A percentile compares a stretch with the other conserved stretches of the same genome.
Evolutionary conservation across 2,888 invertebrate genomes (phyloP).

Genomic region (Megastigmus dorsalis): DNA sequence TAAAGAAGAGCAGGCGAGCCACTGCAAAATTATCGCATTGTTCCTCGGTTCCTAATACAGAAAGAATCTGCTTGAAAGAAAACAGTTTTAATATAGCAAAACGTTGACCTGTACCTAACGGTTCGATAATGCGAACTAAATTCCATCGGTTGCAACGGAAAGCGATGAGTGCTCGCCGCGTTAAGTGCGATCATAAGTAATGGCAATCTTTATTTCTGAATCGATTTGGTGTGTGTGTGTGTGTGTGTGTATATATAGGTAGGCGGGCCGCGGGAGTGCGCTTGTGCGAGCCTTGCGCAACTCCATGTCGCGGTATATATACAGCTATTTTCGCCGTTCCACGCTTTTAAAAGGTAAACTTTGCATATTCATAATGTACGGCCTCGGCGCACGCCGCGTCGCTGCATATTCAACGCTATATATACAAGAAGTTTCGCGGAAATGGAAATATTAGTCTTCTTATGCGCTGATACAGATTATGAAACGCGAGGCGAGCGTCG

Average conservation of each 20-base stretch:
- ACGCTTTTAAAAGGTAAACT: constrained; percentile 14
- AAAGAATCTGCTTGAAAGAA: no score
- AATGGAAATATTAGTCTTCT: constrained; percentile 41
- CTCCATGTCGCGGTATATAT: neutral
- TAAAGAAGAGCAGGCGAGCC: no score
- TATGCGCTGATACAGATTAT: constrained; percentile 15
- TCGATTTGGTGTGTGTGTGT: neutral
- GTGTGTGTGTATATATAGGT: neutral
- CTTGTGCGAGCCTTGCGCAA: neutral
- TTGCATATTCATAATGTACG: constrained; percentile 23
- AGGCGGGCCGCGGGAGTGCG: neutral
- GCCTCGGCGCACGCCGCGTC: no score
- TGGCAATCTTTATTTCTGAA: neutral
- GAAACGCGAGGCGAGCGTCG: neutral
- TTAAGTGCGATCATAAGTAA: neutral
- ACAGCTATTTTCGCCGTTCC: constrained; percentile 7
- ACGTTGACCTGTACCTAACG: no score
- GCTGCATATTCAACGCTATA: constrained; percentile 34
- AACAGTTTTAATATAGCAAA: no score
- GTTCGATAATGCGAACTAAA: no score
- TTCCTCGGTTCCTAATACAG: no score
- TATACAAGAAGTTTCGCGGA: constrained; percentile 23
- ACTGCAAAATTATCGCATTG: no score
- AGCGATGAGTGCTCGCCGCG: neutral
- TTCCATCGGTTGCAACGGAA: no score